These are phyloP conservation scores for Scytalopus superciliaris DNA, from an alignment of 2,113 vertebrate genomes.

Conservation along the genomic window DNA sequence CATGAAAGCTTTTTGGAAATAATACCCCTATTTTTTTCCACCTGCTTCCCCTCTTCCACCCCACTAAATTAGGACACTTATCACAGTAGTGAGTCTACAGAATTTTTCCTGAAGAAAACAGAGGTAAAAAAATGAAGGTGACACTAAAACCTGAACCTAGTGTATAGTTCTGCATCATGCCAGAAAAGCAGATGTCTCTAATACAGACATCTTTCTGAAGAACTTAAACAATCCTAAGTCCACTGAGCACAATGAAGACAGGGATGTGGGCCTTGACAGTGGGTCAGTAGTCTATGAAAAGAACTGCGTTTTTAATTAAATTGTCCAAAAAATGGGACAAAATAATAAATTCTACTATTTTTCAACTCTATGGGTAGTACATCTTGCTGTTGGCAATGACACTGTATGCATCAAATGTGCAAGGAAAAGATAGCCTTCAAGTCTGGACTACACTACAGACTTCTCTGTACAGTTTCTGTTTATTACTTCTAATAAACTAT, in stretches of 20 bases:
- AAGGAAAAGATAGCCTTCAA: background rate
- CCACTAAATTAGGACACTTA: background rate
- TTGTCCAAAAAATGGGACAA: background rate
- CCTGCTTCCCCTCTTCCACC: background rate
- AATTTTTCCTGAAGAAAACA: background rate
- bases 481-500: too few species aligned
- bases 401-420: background rate
- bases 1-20: background rate
- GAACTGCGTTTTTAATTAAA: background rate
- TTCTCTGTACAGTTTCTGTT: background rate
- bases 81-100: background rate
- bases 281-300: background rate
- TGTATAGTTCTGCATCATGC: background rate
- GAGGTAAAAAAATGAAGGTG: background rate
- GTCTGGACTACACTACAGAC: background rate
- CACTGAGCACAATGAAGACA: background rate
- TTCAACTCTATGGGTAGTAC: background rate
- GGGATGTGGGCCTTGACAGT: background rate
- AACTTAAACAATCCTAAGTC: background rate
- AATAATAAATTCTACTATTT: background rate
- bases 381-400: background rate
- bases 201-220: background rate
- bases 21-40: background rate
- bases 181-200: background rate
- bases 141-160: background rate